A percentile compares a stretch with the other conserved stretches of the same genome.
Evolutionary conservation across 1,140 invertebrate genomes (phyloP).

Genomic region (Papilio polytes): DNA sequence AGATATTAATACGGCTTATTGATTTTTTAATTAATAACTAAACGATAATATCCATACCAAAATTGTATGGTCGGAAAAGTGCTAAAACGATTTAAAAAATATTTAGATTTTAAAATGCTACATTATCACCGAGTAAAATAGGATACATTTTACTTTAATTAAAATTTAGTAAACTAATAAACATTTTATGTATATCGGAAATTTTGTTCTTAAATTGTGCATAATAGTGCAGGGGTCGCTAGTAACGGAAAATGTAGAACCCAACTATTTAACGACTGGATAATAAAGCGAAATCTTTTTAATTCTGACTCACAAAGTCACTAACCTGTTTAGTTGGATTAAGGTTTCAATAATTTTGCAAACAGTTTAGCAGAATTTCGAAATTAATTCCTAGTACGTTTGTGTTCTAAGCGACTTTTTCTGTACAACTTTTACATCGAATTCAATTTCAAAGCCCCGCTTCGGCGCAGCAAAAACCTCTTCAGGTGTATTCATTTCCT

Average conservation of each 20-base stretch:
- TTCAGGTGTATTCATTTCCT: constrained; percentile 38
- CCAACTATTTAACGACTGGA: not conserved
- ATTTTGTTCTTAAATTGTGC: too few relatives aligned
- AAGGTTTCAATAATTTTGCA: not conserved
- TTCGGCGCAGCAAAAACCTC: constrained; percentile 24
- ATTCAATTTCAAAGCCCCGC: constrained; percentile 34
- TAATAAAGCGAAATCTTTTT: not conserved
- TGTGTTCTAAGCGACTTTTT: constrained; percentile 32
- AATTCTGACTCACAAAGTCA: not conserved
- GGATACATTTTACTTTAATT: too few relatives aligned
- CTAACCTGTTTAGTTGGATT: not conserved
- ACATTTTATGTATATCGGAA: too few relatives aligned
- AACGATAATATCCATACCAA: too few relatives aligned
- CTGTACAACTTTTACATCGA: constrained; percentile 12
- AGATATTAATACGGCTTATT: too few relatives aligned
- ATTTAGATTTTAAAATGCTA: too few relatives aligned
- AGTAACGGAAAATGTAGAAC: not conserved
- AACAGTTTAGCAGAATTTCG: constrained; percentile 4
- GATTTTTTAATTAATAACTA: too few relatives aligned
- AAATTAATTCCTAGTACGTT: constrained; percentile 18
- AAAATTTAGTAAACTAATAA: too few relatives aligned
- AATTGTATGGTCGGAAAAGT: too few relatives aligned
- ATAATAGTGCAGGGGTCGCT: too few relatives aligned
- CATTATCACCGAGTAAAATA: too few relatives aligned
- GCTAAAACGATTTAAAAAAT: too few relatives aligned